These are phyloP conservation scores for Noctua comes DNA, from an alignment of 2,888 invertebrate genomes.

Conservation along the genomic window DNA sequence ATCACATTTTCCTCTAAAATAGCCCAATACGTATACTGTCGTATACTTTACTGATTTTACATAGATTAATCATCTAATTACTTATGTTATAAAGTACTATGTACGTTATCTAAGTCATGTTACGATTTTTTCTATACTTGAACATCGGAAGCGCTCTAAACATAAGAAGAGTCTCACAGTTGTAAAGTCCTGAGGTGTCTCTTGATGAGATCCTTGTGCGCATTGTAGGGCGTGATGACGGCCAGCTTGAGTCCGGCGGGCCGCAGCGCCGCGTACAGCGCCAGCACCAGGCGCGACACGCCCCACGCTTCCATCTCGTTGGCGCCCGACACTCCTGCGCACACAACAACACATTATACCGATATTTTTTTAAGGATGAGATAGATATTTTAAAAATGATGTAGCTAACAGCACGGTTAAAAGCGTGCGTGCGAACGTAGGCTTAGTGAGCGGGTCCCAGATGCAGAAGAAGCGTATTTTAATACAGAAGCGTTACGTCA, in stretches of 20 bases:
- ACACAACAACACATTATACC: not conserved
- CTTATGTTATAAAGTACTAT: not conserved
- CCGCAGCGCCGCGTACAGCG: slow-evolving; percentile 68
- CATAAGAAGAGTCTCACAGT: slow-evolving; percentile 65
- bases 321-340: slow-evolving; percentile 76
- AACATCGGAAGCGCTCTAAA: not conserved
- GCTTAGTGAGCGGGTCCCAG: not conserved
- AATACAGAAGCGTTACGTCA: not conserved
- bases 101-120: not conserved
- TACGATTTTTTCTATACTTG: not conserved
- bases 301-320: slow-evolving; percentile 86
- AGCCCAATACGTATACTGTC: not conserved
- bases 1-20: not conserved
- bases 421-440: not conserved
- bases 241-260: slow-evolving; percentile 74
- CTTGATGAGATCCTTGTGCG: slow-evolving; percentile 84
- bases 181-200: slow-evolving; percentile 73
- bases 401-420: not conserved
- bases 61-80: not conserved
- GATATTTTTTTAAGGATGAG: not conserved
- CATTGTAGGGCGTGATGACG: slow-evolving; percentile 87
- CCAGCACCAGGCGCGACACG: slow-evolving; percentile 79
- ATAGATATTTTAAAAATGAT: not conserved
- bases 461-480: not conserved
- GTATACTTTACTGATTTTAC: not conserved